phyloP scores from a whole-genome alignment of 35 echinoderm and acorn worm species.

The Patiria miniata region DNA sequence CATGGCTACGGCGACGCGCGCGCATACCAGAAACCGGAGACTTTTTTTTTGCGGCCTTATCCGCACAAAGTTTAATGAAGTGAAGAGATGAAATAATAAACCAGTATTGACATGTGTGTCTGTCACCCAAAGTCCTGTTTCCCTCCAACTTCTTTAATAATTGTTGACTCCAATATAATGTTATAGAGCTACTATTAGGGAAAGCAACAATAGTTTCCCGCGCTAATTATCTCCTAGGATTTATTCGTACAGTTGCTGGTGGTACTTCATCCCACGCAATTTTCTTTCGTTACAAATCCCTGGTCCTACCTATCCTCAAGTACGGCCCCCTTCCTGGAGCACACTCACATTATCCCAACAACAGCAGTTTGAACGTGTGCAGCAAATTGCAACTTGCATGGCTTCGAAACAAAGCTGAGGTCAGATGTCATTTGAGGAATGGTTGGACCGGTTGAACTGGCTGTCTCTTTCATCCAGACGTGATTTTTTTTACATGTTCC shows the following conservation, averaged over 20 bases:
- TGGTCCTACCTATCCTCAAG: constrained; percentile 45
- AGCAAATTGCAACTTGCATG: too few species aligned
- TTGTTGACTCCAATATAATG: too few species aligned
- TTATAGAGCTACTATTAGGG: too few species aligned
- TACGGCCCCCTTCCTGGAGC: constrained; percentile 34
- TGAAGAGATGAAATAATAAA: too few species aligned
- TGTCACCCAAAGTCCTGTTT: too few species aligned
- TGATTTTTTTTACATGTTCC: neutral
- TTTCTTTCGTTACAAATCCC: constrained; percentile 23
- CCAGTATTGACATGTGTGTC: too few species aligned
- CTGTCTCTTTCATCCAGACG: neutral
- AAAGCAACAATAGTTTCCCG: neutral
- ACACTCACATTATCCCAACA: neutral
- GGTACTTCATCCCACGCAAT: constrained; percentile 14
- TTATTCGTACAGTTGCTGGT: constrained; percentile 25
- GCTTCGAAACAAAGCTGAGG: too few species aligned
- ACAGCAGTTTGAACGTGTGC: neutral
- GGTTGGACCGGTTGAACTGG: constrained; percentile 6
- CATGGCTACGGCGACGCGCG: too few species aligned
- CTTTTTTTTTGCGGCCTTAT: too few species aligned
- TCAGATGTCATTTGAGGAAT: neutral
- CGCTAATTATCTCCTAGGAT: constrained; percentile 17
- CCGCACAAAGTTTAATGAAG: too few species aligned
- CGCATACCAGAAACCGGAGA: too few species aligned
- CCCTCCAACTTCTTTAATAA: too few species aligned